phyloP scores from a whole-genome alignment of 2,797 vertebrate species.

The Sebastes flavidus region DNA sequence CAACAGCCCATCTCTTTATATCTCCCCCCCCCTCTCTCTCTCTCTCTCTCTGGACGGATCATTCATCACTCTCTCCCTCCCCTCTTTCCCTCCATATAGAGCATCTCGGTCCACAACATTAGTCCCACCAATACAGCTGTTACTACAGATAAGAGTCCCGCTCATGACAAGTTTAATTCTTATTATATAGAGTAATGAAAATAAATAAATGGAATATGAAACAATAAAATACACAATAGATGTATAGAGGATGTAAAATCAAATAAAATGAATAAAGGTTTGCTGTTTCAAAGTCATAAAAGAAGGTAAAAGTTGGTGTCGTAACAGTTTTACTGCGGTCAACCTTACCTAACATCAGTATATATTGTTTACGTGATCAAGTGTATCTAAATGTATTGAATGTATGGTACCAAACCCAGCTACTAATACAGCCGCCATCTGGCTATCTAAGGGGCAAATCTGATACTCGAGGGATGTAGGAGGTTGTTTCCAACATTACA shows the following conservation, averaged over 20 bases:
- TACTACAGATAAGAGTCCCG: constrained; percentile 36
- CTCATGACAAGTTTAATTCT: constrained; percentile 12
- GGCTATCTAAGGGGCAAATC: background rate
- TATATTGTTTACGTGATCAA: background rate
- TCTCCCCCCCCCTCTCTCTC: background rate
- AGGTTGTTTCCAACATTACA: background rate
- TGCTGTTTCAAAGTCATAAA: constrained; percentile 7
- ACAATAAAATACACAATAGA: background rate
- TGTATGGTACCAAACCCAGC: background rate
- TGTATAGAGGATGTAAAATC: background rate
- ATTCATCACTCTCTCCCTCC: constrained; percentile 46
- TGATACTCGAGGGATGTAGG: background rate
- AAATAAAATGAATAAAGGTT: background rate
- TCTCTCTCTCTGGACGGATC: constrained; percentile 21
- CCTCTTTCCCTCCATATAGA: constrained; percentile 12
- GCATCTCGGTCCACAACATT: constrained; percentile 29
- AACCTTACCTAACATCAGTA: background rate
- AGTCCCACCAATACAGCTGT: constrained; percentile 49
- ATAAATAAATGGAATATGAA: background rate
- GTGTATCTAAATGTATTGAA: constrained; percentile 5
- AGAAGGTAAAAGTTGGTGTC: background rate
- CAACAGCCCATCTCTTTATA: constrained; percentile 37
- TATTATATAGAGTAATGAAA: background rate
- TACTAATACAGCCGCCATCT: background rate
- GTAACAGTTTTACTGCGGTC: background rate